phyloP scores from a whole-genome alignment of 2,113 vertebrate species.

The Acrocephalus arundinaceus region DNA sequence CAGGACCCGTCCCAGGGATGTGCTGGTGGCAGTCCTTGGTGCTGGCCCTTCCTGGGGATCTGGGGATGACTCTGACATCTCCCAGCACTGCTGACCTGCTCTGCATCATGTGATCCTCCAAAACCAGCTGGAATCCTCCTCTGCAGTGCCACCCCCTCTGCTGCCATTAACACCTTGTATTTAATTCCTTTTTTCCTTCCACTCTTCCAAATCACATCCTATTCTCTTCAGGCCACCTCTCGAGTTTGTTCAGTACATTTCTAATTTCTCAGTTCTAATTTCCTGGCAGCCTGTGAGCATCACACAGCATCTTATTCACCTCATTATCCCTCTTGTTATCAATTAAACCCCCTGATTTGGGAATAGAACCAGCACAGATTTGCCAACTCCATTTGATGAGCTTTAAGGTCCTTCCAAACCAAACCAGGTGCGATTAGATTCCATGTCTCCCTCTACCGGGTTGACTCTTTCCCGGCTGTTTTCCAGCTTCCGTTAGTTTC shows the following conservation, averaged over 20 bases:
- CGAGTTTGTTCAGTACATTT: not conserved
- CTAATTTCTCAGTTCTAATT: accelerated
- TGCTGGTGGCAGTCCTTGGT: not conserved
- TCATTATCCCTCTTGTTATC: not conserved
- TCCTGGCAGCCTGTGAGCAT: not conserved
- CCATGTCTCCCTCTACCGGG: accelerated
- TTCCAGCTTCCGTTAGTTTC: not conserved
- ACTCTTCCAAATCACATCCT: not conserved
- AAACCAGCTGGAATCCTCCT: not conserved
- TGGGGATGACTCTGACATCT: not conserved
- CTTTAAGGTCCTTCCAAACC: not conserved
- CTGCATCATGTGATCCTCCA: accelerated
- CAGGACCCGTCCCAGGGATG: not conserved
- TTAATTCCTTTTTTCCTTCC: not conserved
- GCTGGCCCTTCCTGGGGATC: not conserved
- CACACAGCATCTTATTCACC: accelerated
- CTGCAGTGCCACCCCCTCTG: not conserved
- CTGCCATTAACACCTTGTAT: not conserved
- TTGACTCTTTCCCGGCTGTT: not conserved
- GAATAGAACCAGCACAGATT: not conserved
- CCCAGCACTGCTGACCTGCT: not conserved
- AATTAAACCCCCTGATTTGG: accelerated
- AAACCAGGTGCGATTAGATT: not conserved
- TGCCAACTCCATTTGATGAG: not conserved
- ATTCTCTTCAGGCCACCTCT: not conserved